These are phyloP conservation scores for Nesospiza acunhae DNA, from an alignment of 2,113 vertebrate species.

Conservation along the genomic window DNA sequence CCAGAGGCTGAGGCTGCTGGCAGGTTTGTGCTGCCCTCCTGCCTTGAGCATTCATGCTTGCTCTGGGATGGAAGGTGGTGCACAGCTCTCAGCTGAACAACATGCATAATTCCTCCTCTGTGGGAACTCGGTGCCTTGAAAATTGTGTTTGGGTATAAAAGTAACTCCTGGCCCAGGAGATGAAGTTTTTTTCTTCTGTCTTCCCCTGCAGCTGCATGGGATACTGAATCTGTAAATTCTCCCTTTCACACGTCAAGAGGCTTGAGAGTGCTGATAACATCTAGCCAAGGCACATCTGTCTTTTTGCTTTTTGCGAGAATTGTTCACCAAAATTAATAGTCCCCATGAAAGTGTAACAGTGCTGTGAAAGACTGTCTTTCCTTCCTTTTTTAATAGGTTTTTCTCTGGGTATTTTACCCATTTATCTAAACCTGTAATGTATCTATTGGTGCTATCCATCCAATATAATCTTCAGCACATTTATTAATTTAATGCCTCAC, in stretches of 20 bases:
- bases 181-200: neutral
- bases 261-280: neutral
- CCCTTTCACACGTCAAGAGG: neutral
- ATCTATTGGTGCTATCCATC: neutral
- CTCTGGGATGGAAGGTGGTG: fast-evolving
- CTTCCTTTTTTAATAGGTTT: neutral
- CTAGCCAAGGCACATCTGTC: neutral
- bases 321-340: neutral
- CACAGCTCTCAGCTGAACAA: neutral
- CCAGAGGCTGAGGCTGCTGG: neutral
- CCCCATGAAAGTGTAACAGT: neutral
- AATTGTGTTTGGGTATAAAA: fast-evolving
- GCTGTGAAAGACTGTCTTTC: neutral
- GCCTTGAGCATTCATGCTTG: neutral
- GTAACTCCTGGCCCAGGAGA: neutral
- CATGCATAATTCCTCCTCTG: neutral
- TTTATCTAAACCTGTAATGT: neutral
- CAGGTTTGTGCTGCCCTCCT: neutral
- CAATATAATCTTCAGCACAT: neutral
- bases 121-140: neutral
- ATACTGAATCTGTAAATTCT: neutral
- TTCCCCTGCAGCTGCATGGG: neutral
- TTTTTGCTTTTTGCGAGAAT: neutral
- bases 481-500: neutral
- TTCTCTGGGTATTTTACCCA: neutral